Evolutionary conservation across 2,797 vertebrate species (phyloP).

Genomic region (Alouatta caraya): DNA sequence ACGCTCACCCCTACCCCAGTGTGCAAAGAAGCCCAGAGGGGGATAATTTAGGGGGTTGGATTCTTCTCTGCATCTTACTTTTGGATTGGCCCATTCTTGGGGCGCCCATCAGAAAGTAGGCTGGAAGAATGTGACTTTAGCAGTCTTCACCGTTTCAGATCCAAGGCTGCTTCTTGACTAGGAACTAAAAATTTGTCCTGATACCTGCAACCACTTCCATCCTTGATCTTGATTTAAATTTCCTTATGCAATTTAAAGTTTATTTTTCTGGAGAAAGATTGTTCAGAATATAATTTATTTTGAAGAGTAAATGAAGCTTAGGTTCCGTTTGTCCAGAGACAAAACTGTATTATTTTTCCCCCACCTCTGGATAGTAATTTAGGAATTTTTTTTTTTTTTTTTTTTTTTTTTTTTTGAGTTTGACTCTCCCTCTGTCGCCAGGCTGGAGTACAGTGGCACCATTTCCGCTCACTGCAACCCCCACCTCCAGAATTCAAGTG

Average conservation of each 20-base stretch:
- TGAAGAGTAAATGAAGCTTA: neutral
- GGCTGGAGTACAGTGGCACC: too few relatives aligned
- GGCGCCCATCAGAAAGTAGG: neutral
- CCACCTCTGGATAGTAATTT: neutral
- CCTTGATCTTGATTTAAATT: neutral
- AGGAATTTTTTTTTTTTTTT: neutral
- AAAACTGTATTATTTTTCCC: neutral
- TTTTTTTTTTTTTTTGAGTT: neutral
- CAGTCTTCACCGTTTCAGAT: neutral
- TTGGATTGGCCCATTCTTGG: neutral
- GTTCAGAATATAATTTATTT: neutral
- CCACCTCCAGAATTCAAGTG: too few relatives aligned
- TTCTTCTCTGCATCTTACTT: neutral
- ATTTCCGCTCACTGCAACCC: too few relatives aligned
- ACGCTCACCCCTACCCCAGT: rapidly evolving
- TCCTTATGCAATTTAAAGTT: neutral
- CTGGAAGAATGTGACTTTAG: neutral
- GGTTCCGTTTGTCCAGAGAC: neutral
- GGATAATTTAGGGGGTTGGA: neutral
- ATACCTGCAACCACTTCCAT: neutral
- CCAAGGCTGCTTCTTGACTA: neutral
- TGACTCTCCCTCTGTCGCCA: too few relatives aligned
- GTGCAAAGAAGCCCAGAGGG: neutral
- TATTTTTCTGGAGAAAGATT: constrained; percentile 16
- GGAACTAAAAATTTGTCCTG: neutral